Conservation (phyloP, 1,140 invertebrate species). For the Gryon sp. region DNA sequence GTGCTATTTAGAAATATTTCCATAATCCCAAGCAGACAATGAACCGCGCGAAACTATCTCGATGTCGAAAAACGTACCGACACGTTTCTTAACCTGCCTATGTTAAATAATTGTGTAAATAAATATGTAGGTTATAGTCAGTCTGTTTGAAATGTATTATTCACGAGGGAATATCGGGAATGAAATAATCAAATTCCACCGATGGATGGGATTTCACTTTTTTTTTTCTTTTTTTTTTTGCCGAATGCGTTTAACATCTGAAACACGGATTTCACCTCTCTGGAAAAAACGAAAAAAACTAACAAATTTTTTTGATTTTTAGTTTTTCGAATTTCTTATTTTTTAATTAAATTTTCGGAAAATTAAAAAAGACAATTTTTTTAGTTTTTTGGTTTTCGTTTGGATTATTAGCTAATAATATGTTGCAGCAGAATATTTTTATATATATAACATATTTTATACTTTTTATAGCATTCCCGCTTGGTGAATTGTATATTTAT, state of each 20-base stretch:
- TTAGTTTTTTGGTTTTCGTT: no score
- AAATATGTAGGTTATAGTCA: slow-evolving; percentile 63
- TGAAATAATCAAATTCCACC: no score
- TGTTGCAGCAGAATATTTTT: slow-evolving; percentile 7
- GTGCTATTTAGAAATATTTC: slow-evolving; percentile 62
- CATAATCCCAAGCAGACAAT: slow-evolving; percentile 46
- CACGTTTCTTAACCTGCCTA: slow-evolving; percentile 60
- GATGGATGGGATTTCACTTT: no score
- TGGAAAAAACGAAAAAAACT: no score
- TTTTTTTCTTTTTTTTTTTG: no score
- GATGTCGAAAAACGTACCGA: slow-evolving; percentile 46
- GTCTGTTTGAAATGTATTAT: slow-evolving; percentile 56
- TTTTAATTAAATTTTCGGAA: no score
- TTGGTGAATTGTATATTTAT: slow-evolving; percentile 20
- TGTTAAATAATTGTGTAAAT: slow-evolving; percentile 66
- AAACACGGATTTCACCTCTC: no score
- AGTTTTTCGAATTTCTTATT: no score
- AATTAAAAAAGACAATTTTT: no score
- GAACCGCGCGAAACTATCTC: slow-evolving; percentile 53
- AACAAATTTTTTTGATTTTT: no score
- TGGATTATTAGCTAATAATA: slow-evolving; percentile 23
- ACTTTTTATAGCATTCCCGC: slow-evolving; percentile 19
- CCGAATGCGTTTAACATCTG: no score
- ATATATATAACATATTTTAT: slow-evolving; percentile 12
- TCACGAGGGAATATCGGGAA: slow-evolving; percentile 11